Conservation (phyloP, 92 coral and sea anemone genomes). For the Ricordea florida region DNA sequence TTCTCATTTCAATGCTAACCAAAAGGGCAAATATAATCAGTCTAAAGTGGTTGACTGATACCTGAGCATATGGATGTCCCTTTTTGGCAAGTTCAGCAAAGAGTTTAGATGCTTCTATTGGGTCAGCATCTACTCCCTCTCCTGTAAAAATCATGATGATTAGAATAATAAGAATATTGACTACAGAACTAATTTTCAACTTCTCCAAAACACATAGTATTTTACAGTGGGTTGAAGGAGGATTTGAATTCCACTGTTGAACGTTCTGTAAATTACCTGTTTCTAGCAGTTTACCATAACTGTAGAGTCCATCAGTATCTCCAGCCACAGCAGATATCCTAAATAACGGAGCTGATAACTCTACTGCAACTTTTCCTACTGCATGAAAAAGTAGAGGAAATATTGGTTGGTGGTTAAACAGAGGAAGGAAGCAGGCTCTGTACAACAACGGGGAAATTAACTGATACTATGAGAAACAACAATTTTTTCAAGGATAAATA, state of each 20-base stretch:
- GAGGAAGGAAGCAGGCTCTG: not conserved
- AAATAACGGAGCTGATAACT: slow-evolving; percentile 88
- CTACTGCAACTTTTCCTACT: slow-evolving; percentile 91
- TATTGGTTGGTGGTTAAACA: not conserved
- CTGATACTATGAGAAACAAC: too few species aligned
- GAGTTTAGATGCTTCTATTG: slow-evolving; percentile 85
- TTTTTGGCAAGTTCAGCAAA: slow-evolving; percentile 81
- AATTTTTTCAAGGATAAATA: not conserved
- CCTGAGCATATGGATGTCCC: slow-evolving; percentile 99
- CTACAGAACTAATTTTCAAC: too few species aligned
- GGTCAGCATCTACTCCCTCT: slow-evolving; percentile 82
- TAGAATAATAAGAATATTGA: too few species aligned
- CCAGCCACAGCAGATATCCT: slow-evolving; percentile 88
- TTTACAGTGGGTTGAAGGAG: too few species aligned
- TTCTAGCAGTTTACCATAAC: slow-evolving; percentile 93
- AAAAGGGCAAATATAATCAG: too few species aligned
- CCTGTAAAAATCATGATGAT: too few species aligned
- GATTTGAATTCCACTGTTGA: too few species aligned
- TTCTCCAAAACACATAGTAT: too few species aligned
- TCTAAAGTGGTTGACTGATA: too few species aligned
- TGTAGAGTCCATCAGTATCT: slow-evolving; percentile 87
- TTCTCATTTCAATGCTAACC: too few species aligned
- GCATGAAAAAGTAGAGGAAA: not conserved
- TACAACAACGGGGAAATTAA: too few species aligned
- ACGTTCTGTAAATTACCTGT: too few species aligned